Conservation (phyloP, 2,888 invertebrate genomes). For the Noctua janthe region DNA sequence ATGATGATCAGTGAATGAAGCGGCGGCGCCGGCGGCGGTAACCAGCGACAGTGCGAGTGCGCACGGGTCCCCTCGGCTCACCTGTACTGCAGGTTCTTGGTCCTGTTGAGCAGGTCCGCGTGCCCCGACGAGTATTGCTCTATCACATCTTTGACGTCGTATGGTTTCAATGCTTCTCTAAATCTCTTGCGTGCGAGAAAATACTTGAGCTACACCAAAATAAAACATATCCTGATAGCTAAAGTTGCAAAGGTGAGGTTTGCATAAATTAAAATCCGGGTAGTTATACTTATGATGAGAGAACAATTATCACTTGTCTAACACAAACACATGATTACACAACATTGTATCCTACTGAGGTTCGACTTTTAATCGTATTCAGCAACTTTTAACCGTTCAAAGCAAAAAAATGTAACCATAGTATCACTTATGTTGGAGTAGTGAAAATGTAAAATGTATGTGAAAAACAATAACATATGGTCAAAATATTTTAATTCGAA, state of each 20-base stretch:
- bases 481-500: neutral
- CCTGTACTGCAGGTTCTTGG: slow-evolving; percentile 96
- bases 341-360: slow-evolving; percentile 8
- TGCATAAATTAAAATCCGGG: slow-evolving; percentile 18
- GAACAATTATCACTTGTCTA: slow-evolving; percentile 6
- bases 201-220: slow-evolving; percentile 94
- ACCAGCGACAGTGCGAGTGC: slow-evolving; percentile 62
- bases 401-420: neutral
- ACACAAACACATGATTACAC: slow-evolving; percentile 7
- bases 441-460: neutral
- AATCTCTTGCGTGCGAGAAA: slow-evolving; percentile 97
- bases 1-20: slow-evolving; percentile 75
- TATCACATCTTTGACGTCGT: slow-evolving; percentile 98
- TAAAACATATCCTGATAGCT: slow-evolving; percentile 84
- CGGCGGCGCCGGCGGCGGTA: slow-evolving; percentile 65
- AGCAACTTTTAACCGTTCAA: neutral
- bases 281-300: slow-evolving; percentile 33
- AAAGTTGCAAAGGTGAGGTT: slow-evolving; percentile 56
- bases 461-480: neutral
- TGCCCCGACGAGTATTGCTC: slow-evolving; percentile 97
- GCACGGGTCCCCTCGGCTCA: slow-evolving; percentile 83
- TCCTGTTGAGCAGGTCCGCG: slow-evolving; percentile 96
- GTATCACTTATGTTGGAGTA: neutral
- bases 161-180: slow-evolving; percentile 97
- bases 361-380: slow-evolving; percentile 6